Base-by-base conservation (phyloP, 2,797 vertebrate genomes). In the Thaleichthys pacificus region DNA sequence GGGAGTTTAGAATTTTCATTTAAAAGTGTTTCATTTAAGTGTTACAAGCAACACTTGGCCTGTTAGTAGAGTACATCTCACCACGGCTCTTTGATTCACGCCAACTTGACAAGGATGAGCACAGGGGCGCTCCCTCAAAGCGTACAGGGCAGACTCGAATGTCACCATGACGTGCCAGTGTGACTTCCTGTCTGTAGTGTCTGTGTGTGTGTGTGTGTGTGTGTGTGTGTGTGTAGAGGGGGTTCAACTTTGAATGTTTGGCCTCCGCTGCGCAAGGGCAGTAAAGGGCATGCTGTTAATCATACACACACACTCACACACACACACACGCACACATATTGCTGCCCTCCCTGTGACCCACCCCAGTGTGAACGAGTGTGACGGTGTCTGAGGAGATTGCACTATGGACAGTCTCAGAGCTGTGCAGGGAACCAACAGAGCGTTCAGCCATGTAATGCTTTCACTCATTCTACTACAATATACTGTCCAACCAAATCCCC, bases 351-450 rank as follows among this genome's bases (percentile, higher is more conserved):
- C 75, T 32, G 5, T 80, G 85, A 89, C 81, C 85, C 65, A 35
- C 11, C 17, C 38, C 42, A 49, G 71, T 61, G 63, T 72, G 70
- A 62, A 78, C 78, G 76, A 30, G 42, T 54, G 60, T 51, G 47
- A 30, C 3, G n/a, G 62, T 66, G 62, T 57, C 15, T 26, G 65
- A 26, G 64, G 73, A 80, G 77, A 77, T 66, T 70, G 77, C 77
- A 76, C 82, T 75, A 32, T 60, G 77, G 80, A 83, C 83, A 83
- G 84, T 85, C 78, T 84, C 68, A 86, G 86, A 87, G 85, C 84
- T 79, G 81, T 82, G 85, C 84, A 85, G 84, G 84, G 87, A 87
- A 70, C 73, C 77, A 75, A 69, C 3, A 3, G 75, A 86, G 87
- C 79, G 22, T 67, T 87, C 87, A 86, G 56, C 77, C 79, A 61